Conservation (phyloP, 2,113 vertebrate species). For the Menura novaehollandiae region DNA sequence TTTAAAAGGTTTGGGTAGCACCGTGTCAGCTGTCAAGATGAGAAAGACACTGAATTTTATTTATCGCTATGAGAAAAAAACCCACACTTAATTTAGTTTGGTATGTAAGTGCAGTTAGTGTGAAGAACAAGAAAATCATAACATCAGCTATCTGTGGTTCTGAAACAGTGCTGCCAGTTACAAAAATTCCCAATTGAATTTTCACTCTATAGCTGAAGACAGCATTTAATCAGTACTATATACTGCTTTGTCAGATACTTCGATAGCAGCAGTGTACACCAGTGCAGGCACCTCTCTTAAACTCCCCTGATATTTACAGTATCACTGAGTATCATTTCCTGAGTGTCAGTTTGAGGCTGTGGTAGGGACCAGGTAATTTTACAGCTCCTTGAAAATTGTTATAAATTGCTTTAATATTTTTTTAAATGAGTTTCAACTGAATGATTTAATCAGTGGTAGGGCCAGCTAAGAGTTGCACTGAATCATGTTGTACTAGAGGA, state of each 20-base stretch:
- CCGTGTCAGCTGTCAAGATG: background rate
- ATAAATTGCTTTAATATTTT: background rate
- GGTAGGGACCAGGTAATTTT: background rate
- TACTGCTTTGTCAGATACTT: background rate
- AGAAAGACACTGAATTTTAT: background rate
- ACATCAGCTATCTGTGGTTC: background rate
- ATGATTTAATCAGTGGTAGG: background rate
- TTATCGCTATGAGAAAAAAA: background rate
- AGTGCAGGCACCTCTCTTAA: background rate
- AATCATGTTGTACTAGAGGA: background rate
- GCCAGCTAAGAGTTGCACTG: background rate
- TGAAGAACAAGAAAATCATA: background rate
- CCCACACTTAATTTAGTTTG: background rate
- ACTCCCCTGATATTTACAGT: background rate
- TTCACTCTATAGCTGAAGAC: background rate
- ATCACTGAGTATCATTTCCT: background rate
- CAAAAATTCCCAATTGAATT: background rate
- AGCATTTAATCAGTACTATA: background rate
- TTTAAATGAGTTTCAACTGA: background rate
- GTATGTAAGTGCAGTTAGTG: background rate
- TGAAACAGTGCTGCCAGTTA: background rate
- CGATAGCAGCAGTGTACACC: background rate
- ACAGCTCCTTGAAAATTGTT: background rate
- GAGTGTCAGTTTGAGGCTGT: background rate
- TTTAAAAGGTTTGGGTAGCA: background rate